Base-by-base conservation (phyloP, 2,113 vertebrate genomes). In the Syngnathus scovelli region DNA sequence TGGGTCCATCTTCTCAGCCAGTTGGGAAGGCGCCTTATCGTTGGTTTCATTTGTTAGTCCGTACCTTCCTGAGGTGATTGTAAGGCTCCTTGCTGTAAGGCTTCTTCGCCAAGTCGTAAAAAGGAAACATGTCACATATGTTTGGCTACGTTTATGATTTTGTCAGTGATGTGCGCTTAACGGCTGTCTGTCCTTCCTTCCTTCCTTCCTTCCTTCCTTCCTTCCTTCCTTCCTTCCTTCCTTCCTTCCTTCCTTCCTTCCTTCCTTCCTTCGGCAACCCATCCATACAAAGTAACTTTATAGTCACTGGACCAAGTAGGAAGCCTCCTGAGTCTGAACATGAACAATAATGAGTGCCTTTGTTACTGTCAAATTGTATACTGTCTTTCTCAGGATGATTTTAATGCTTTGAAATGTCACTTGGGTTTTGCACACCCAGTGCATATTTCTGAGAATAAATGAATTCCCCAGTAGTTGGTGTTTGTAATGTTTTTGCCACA, bases 391-490 rank as follows among this genome's bases (percentile, higher is more conserved):
- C 78, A 72, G 83, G 80, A 87, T 84, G 82, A 75, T 61, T 72
- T 62, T 12, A 75, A 69, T 18, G 61, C 52, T 69, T 38, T 59
- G 33, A 15, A 75, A 61, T 70, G 67, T 75, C 61, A 7, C 16
- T 68, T 62, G 49, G 43, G 39, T 51, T 79, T n/a, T 75, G 4
- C 62, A n/a, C 63, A 72, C 37, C 33, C 43, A 62, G 69, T 65
- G 10, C 39, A 70, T 72, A 13, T 75, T 77, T 77, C 75, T 38
- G 52, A 67, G 51, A 87, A 77, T 88, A 87, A 90, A 90, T 43
- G 61, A 59, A 60, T 66, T 77, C 41, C 56, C 64, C 75, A 76
- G 81, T 80, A 38, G 69, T 61, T 49, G 74, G 54, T 46, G 38
- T 86, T 5, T n/a, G 49, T 51, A 5, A 6, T 18, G 6, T 5